phyloP scores from a whole-genome alignment of 2,888 invertebrate genomes.

The Hetaerina titia region DNA sequence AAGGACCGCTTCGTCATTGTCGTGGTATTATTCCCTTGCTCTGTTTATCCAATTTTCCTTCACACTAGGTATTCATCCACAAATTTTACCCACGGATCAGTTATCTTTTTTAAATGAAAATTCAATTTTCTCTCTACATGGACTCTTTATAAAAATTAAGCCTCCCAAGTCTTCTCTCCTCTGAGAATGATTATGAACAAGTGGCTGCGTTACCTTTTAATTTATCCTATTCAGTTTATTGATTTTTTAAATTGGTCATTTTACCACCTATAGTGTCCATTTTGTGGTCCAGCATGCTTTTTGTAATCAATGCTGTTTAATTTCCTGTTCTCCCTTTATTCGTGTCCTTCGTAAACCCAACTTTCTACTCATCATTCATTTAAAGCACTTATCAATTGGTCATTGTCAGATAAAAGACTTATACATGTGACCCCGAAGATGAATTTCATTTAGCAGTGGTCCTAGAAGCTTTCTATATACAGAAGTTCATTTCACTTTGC shows the following conservation, averaged over 20 bases:
- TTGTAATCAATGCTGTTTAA: too few species aligned
- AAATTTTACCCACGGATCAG: not conserved
- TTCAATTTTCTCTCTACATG: not conserved
- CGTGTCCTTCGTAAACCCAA: too few species aligned
- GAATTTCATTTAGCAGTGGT: too few species aligned
- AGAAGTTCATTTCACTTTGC: too few species aligned
- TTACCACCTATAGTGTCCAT: too few species aligned
- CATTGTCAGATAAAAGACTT: too few species aligned
- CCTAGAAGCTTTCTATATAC: too few species aligned
- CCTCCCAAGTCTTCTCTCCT: not conserved
- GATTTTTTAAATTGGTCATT: not conserved
- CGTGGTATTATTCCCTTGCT: not conserved
- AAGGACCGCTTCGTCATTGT: not conserved
- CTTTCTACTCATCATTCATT: too few species aligned
- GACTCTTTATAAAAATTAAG: not conserved
- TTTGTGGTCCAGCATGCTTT: too few species aligned
- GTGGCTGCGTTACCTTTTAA: not conserved
- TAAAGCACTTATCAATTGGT: too few species aligned
- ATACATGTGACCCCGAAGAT: too few species aligned
- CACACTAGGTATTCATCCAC: not conserved
- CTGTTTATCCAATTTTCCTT: not conserved
- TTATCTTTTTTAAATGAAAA: not conserved
- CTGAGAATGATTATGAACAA: not conserved
- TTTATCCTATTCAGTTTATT: not conserved
- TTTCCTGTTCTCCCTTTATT: too few species aligned